phyloP scores from a whole-genome alignment of 2,797 vertebrate species.

The Serranus cabrilla region DNA sequence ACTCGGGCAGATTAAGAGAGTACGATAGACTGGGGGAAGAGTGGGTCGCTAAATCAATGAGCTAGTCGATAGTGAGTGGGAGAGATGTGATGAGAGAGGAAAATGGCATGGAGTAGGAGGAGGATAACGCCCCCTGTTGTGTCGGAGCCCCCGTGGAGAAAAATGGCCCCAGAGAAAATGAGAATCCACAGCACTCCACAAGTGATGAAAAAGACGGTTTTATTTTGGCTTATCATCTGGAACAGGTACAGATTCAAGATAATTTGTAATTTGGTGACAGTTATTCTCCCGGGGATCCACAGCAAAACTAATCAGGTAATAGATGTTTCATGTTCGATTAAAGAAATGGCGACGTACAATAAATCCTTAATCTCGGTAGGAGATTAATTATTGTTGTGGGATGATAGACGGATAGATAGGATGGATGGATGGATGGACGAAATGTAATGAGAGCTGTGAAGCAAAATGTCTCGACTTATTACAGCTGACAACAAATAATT shows the following conservation, averaged over 20 bases:
- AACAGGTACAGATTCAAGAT: constrained; percentile 55
- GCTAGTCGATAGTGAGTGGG: constrained; percentile 63
- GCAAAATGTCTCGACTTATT: background rate
- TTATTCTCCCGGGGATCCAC: constrained; percentile 28
- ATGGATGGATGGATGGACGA: background rate
- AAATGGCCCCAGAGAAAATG: constrained; percentile 68
- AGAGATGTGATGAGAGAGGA: constrained; percentile 66
- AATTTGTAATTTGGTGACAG: constrained; percentile 40
- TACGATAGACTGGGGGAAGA: constrained; percentile 51
- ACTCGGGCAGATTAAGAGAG: constrained; percentile 67
- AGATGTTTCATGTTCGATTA: constrained; percentile 42
- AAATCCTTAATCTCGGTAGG: constrained; percentile 20
- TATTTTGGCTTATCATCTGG: constrained; percentile 55
- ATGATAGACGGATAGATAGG: background rate
- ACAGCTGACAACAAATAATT: constrained; percentile 12
- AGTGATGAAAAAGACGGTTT: constrained; percentile 48
- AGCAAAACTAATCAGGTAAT: constrained; percentile 23
- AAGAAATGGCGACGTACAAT: background rate
- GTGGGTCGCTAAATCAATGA: constrained; percentile 69
- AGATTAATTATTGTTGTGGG: constrained; percentile 25
- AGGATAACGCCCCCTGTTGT: constrained; percentile 43
- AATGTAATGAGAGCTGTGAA: constrained; percentile 4
- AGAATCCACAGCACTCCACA: constrained; percentile 42
- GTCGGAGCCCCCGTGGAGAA: constrained; percentile 52
- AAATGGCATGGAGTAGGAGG: constrained; percentile 51